Base-by-base conservation (phyloP, 2,113 vertebrate genomes). In the Mobula hypostoma region DNA sequence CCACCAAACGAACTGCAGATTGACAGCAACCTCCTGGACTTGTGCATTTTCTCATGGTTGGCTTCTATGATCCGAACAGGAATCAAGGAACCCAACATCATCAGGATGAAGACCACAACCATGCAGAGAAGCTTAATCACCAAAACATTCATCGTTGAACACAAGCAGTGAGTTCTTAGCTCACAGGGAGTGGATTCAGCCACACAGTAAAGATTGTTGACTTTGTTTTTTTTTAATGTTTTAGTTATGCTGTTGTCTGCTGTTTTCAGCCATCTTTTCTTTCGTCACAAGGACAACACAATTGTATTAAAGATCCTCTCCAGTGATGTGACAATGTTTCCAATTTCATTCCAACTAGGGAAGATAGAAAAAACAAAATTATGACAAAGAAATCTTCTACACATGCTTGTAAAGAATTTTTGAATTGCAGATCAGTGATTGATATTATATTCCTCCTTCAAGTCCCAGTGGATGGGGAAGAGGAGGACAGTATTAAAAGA, bases 1-100 rank as follows among this genome's bases (percentile, higher is more conserved):
- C 98, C 98, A 17, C 97, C 98, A 0, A 98, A 99, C 0, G 98
- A 96, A 95, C 98, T 99, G 94, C 98, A 98, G 32, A 99, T 96
- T 0, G 97, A 95, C 11, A 99, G 96, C 0, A 96, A 85, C 58
- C 96, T 97, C 9, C 95, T 94, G 90, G 98, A 98, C 32, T 97
- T 95, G 7, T 96, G 96, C 0, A 97, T 97, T 95, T 98, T 98
- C 95, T 98, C 97, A 0, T 95, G 88, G 94, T 98, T 97, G 0
- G 96, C 95, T 95, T 97, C 95, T 0, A 98, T 96, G 61, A 99
- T 93, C 94, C 97, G 97, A 78, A 99, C 98, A 0, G 98, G 98
- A 2, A 98, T 95, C 80, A 99, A 97, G 0, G 98, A 96, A 0
- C 98, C 98, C 0, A 96, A 96, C 95, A 99, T 96, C 98, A 98